phyloP scores from a whole-genome alignment of 2,113 vertebrate species.

The Pteropus alecto region DNA sequence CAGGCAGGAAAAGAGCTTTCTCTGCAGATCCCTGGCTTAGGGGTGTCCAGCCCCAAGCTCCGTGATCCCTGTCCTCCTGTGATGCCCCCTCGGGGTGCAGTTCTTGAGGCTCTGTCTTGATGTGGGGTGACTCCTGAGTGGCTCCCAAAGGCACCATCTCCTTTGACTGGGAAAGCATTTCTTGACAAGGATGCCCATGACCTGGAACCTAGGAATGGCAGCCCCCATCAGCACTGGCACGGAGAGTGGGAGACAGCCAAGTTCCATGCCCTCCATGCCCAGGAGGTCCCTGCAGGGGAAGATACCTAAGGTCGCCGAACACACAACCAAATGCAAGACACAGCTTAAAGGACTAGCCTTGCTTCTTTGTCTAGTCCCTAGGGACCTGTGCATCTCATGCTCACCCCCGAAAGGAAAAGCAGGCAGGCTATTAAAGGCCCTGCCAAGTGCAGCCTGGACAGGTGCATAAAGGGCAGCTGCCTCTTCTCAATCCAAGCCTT shows the following conservation, averaged over 20 bases:
- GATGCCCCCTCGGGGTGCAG: not conserved
- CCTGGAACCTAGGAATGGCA: conserved; percentile 33
- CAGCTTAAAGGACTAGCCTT: not conserved
- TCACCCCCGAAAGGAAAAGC: not conserved
- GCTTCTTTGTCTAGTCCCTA: not conserved
- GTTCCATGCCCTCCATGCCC: too few species aligned
- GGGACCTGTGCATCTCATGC: not conserved
- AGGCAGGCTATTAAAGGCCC: not conserved
- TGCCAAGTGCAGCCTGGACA: too few species aligned
- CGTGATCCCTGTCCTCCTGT: not conserved
- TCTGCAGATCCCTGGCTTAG: conserved; percentile 20
- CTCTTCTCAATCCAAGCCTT: not conserved
- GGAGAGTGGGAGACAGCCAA: not conserved
- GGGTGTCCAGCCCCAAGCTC: not conserved
- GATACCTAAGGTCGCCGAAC: rapidly evolving
- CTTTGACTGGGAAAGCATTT: not conserved
- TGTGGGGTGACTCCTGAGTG: not conserved
- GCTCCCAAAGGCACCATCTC: not conserved
- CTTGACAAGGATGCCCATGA: not conserved
- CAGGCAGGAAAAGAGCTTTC: conserved; percentile 28
- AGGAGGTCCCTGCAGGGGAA: not conserved
- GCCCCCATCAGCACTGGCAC: not conserved
- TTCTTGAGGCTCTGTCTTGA: conserved; percentile 62
- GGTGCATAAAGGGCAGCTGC: not conserved
- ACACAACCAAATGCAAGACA: not conserved